A percentile compares a stretch with the other conserved stretches of the same genome.
Conservation (phyloP, 2,797 vertebrate species). For the Jordanella pulchra region DNA sequence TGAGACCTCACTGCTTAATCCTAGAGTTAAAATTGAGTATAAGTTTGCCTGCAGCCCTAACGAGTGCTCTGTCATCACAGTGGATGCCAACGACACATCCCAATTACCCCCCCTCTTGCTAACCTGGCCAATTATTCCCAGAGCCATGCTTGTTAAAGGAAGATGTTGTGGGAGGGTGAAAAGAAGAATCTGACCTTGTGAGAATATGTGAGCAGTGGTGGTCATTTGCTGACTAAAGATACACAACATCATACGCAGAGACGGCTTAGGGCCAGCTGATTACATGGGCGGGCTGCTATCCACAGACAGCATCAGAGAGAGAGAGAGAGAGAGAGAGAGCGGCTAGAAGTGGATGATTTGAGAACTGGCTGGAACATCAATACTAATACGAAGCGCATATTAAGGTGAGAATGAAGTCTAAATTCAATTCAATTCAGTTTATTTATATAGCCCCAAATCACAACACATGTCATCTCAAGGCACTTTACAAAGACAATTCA, state of each 20-base stretch:
- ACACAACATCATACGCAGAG: constrained; percentile 50
- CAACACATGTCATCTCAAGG: too few species aligned
- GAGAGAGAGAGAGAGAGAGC: constrained; percentile 37
- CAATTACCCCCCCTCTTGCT: constrained; percentile 44
- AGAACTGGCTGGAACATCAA: constrained; percentile 58
- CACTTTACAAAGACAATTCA: too few species aligned
- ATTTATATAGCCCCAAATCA: too few species aligned
- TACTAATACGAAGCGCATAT: constrained; percentile 72
- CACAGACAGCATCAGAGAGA: constrained; percentile 30
- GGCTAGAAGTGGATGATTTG: constrained; percentile 65
- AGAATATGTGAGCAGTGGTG: constrained; percentile 16
- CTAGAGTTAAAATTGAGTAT: constrained; percentile 48
- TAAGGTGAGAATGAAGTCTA: constrained; percentile 60
- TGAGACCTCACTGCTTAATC: constrained; percentile 58
- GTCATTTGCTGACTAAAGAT: constrained; percentile 30
- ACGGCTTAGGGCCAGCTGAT: constrained; percentile 27
- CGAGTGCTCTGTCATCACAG: constrained; percentile 40
- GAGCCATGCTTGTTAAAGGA: constrained; percentile 55
- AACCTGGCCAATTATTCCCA: constrained; percentile 36
- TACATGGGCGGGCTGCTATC: constrained; percentile 22
- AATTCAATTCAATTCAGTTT: too few species aligned
- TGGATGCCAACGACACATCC: constrained; percentile 46
- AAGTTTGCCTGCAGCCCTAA: constrained; percentile 42
- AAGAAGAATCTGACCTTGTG: constrained; percentile 56
- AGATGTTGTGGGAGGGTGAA: constrained; percentile 19